Evolutionary conservation across 1,140 invertebrate genomes (phyloP), one percentile per base, ranked within the genome.

Genomic region (Drosophila yakuba): DNA sequence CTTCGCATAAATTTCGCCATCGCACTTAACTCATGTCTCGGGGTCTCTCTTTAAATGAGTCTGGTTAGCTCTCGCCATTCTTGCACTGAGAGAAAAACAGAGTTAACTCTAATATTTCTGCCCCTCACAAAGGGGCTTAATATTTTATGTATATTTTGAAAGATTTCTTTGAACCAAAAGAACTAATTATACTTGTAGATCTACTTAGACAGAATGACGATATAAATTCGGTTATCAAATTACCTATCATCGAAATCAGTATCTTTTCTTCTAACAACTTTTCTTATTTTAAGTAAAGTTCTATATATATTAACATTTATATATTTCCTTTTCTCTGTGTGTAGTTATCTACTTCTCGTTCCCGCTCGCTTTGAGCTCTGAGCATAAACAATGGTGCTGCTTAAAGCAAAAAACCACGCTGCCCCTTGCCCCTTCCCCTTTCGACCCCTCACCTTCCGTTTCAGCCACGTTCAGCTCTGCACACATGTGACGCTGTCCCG

Each of bases 1-100:
- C 81, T 85, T 85, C 86, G 86, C 86, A 90, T 90, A 90, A 90
- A 90, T 90, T 90, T 90, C 68, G 47, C 84, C 76, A 82, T 76
- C 71, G 76, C 86, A 86, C 86, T 90, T 86, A 86, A 83, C 78
- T 90, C 86, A 80, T 82, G 81, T 90, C 73, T 75, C 81, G 74
- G 54, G 66, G 57, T 80, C 76, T 71, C 60, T 78, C 72, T 85
- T 88, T 88, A 82, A 82, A 86, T 88, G 79, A 88, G 78, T 86
- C 78, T 88, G 75, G 64, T 62, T 74, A 54, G 74, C 52, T 51
- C 48, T 45, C 32, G 17, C 60, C 20, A 15, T 35, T 38, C 10
- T 3, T 41, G 54, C 55, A 62, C 55, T 60, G 36, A 1, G 5
- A 32, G n/a, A 59, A 62, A 62, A 35, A 3, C 32, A 3, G 15